A percentile compares a stretch with the other conserved stretches of the same genome.
Evolutionary conservation across 2,797 vertebrate species (phyloP).

Genomic region (Iguana delicatissima): DNA sequence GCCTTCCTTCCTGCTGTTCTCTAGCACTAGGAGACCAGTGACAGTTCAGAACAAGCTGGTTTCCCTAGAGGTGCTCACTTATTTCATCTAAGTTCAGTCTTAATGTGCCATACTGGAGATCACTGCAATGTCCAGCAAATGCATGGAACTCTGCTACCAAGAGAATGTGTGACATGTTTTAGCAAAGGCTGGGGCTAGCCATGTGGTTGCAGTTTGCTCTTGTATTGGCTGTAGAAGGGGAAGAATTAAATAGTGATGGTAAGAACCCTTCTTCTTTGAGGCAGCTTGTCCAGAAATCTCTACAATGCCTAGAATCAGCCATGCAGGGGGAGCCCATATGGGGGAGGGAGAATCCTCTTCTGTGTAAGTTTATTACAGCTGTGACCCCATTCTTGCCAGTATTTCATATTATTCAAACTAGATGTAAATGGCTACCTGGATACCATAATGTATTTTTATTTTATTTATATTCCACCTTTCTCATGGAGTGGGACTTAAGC

Average conservation of each 20-base stretch:
- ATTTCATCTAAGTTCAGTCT: not conserved
- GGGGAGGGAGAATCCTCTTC: not conserved
- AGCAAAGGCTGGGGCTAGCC: too few species aligned
- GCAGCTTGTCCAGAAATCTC: not conserved
- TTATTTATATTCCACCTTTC: too few species aligned
- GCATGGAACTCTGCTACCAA: not conserved
- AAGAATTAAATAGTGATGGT: not conserved
- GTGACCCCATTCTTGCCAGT: not conserved
- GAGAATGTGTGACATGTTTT: too few species aligned
- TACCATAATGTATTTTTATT: too few species aligned
- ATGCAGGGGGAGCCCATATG: not conserved
- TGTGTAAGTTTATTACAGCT: not conserved
- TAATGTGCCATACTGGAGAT: not conserved
- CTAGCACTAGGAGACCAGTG: not conserved
- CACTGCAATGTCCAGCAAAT: not conserved
- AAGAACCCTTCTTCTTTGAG: not conserved
- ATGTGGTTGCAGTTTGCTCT: not conserved
- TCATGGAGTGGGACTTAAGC: too few species aligned
- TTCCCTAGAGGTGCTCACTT: not conserved
- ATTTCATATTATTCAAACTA: not conserved
- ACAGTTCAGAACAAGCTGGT: not conserved
- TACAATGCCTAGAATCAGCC: not conserved
- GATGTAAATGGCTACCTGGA: too few species aligned
- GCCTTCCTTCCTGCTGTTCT: not conserved
- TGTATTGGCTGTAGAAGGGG: too few species aligned